Evolutionary conservation across 2,797 vertebrate species (phyloP).

Genomic region (Hydrolagus colliei): DNA sequence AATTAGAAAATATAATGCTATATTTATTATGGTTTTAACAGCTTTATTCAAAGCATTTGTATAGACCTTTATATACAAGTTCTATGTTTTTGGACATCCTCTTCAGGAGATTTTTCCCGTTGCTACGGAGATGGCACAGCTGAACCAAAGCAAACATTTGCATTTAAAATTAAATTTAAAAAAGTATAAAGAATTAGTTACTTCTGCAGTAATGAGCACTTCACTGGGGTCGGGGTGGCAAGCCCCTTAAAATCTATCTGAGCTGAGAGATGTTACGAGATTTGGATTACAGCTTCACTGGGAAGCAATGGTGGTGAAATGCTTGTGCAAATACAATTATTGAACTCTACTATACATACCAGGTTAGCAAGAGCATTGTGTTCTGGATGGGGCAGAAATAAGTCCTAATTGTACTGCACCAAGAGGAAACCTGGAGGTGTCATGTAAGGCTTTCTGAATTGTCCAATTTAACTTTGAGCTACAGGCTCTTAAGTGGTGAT

Average conservation of each 20-base stretch:
- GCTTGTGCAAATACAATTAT: conserved; percentile 5
- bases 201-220: neutral
- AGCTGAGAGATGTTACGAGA: neutral
- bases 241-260: neutral
- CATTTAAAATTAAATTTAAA: neutral
- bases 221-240: neutral
- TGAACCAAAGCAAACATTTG: neutral
- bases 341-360: neutral
- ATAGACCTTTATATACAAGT: no score
- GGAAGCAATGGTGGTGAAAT: neutral
- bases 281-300: neutral
- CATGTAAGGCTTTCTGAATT: neutral
- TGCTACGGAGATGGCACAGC: neutral
- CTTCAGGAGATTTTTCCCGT: neutral
- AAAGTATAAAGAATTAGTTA: neutral
- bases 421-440: neutral
- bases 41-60: no score
- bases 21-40: no score
- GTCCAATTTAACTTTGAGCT: conserved; percentile 2
- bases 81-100: no score
- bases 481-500: neutral
- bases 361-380: neutral
- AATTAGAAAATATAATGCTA: no score
- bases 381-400: neutral
- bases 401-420: neutral